phyloP scores from a whole-genome alignment of 1,140 invertebrate species.

The Bombus sibiricus region DNA sequence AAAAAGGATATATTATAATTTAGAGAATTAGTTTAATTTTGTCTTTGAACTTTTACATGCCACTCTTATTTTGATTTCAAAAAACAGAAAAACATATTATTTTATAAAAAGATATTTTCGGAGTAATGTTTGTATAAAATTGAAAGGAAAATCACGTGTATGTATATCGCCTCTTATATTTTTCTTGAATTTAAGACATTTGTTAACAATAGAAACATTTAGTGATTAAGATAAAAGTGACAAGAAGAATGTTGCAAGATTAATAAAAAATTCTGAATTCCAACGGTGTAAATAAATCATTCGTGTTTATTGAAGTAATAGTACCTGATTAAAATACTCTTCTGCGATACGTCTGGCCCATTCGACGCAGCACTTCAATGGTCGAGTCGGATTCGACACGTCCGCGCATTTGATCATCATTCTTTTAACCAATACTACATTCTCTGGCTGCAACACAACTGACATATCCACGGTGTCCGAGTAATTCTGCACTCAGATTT shows the following conservation, averaged over 20 bases:
- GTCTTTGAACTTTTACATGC: too few species aligned
- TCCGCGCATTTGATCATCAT: conserved; percentile 99
- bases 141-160: too few species aligned
- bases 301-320: not conserved
- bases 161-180: too few species aligned
- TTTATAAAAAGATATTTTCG: too few species aligned
- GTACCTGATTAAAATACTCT: conserved; percentile 95
- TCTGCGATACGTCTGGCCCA: conserved; percentile 95
- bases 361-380: conserved; percentile 92
- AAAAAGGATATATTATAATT: not conserved
- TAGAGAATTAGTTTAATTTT: not conserved
- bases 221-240: not conserved
- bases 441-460: conserved; percentile 87
- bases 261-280: not conserved
- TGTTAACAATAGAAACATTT: not conserved
- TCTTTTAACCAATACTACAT: conserved; percentile 91
- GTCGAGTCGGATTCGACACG: conserved; percentile 96
- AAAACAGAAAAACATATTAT: not conserved
- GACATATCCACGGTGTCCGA: conserved; percentile 81
- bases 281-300: not conserved
- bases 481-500: conserved; percentile 66
- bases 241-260: not conserved
- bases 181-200: not conserved
- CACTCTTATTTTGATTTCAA: not conserved
- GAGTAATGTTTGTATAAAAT: too few species aligned